A percentile compares a stretch with the other conserved stretches of the same genome.
phyloP scores from a whole-genome alignment of 2,888 invertebrate genomes.

The Troides aeacus region DNA sequence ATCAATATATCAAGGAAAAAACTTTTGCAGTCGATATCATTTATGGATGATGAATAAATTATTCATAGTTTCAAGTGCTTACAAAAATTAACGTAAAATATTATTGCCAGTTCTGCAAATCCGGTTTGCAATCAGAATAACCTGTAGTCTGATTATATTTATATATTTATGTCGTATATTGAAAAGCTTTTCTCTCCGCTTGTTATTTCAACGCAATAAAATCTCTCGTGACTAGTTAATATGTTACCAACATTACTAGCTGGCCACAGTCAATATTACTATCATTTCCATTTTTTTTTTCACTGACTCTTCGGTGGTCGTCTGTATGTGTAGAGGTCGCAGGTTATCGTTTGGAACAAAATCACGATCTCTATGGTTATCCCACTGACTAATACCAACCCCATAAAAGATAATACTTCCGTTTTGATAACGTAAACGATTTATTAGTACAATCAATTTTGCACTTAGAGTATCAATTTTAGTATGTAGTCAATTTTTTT shows the following conservation, averaged over 20 bases:
- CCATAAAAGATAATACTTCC: constrained; percentile 52
- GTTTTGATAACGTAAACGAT: constrained; percentile 43
- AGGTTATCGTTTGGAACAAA: too few species aligned
- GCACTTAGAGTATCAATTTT: constrained; percentile 54
- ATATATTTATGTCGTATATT: too few species aligned
- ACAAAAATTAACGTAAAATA: too few species aligned
- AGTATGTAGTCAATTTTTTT: constrained; percentile 50
- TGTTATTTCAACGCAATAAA: constrained; percentile 33
- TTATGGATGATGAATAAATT: too few species aligned
- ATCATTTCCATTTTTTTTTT: neutral
- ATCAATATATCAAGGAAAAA: too few species aligned
- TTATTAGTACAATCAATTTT: constrained; percentile 67
- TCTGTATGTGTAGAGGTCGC: too few species aligned
- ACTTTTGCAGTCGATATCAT: too few species aligned
- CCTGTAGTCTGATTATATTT: too few species aligned
- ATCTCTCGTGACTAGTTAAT: constrained; percentile 32
- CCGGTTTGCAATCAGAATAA: too few species aligned
- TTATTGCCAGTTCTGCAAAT: too few species aligned
- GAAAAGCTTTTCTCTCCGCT: neutral
- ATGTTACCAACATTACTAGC: constrained; percentile 30
- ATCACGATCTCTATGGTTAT: neutral
- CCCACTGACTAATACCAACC: constrained; percentile 45
- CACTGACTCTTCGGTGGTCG: too few species aligned
- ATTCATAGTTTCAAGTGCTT: too few species aligned
- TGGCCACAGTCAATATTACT: constrained; percentile 6